Base-by-base conservation (phyloP, 2,888 invertebrate species). In the Scaptodrosophila latifasciaeformis region DNA sequence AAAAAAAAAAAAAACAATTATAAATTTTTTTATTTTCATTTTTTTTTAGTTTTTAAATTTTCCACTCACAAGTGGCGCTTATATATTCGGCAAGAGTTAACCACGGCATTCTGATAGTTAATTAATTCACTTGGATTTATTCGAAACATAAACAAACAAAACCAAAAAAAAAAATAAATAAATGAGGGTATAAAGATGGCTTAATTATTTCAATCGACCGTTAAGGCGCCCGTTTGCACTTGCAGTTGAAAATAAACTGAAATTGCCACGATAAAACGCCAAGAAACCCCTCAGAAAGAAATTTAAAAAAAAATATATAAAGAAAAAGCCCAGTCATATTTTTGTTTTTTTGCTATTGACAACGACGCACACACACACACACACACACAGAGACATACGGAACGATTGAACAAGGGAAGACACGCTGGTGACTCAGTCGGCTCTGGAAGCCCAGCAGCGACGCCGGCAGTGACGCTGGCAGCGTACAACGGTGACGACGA, bases 231-330 rank as follows among this genome's bases (percentile, higher is more conserved):
- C 74, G 70, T 45, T 40, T 70, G 62, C 75, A 77, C 48, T 78
- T 77, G 67, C 67, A 62, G 61, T 49, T 63, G 46, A 52, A 60
- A 52, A 50, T 45, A 54, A 65, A 72, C 78, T 72, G 77, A 72
- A 47, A 43, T 6, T 46, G 24, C 51, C 4, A 31, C 9, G 50
- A 49, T 77, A 7, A n/a, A n/a, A n/a, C n/a, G n/a, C n/a, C n/a
- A 29, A 29, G 29, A 31, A 35, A 31, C 29, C 15, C 37, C 43
- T 15, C n/a, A 10, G 31, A 30, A 30, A 44, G 4, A 39, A 48
- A 9, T 27, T 27, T 6, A 31, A 27, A 15, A 53, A n/a, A 7
- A 37, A 13, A n/a, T n/a, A n/a, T n/a, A n/a, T n/a, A n/a, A n/a
- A n/a, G 54, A 67, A 67, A 76, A 63, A 58, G 52, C 63, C 66